phyloP scores from a whole-genome alignment of 2,888 invertebrate genomes.

The Diplazon laetatorius region DNA sequence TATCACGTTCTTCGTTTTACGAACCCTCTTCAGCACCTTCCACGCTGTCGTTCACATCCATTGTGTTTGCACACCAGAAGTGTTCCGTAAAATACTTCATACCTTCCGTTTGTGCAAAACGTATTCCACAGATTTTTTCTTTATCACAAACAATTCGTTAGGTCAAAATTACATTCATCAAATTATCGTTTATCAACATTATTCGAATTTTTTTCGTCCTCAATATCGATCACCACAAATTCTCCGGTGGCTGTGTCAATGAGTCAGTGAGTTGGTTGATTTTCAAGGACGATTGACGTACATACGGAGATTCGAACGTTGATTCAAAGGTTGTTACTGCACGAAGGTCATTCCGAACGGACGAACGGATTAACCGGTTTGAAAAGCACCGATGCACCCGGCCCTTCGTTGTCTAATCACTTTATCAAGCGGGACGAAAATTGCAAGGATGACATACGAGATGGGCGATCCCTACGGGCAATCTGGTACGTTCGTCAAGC shows the following conservation, averaged over 20 bases:
- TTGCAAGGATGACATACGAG: slow-evolving; percentile 27
- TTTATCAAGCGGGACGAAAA: slow-evolving; percentile 46
- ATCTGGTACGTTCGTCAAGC: slow-evolving; percentile 48
- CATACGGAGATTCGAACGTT: neutral
- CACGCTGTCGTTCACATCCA: neutral
- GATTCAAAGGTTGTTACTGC: neutral
- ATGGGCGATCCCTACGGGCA: slow-evolving; percentile 34
- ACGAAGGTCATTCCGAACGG: neutral
- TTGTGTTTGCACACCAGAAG: neutral
- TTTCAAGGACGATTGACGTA: too few relatives aligned
- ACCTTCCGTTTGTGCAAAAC: neutral
- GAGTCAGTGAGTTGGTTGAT: too few relatives aligned
- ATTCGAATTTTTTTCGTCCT: neutral
- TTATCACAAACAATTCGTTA: neutral
- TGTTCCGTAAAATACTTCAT: neutral
- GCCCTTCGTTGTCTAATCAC: slow-evolving; percentile 19
- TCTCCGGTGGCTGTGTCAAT: neutral
- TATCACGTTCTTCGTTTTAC: neutral
- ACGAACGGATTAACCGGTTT: neutral
- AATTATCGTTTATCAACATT: neutral
- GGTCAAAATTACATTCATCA: neutral
- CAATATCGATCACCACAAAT: neutral
- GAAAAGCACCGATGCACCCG: neutral
- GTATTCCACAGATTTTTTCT: neutral
- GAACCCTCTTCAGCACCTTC: neutral